Evolutionary conservation across 2,797 vertebrate genomes (phyloP).

Genomic region (Euphonia xanthogaster): DNA sequence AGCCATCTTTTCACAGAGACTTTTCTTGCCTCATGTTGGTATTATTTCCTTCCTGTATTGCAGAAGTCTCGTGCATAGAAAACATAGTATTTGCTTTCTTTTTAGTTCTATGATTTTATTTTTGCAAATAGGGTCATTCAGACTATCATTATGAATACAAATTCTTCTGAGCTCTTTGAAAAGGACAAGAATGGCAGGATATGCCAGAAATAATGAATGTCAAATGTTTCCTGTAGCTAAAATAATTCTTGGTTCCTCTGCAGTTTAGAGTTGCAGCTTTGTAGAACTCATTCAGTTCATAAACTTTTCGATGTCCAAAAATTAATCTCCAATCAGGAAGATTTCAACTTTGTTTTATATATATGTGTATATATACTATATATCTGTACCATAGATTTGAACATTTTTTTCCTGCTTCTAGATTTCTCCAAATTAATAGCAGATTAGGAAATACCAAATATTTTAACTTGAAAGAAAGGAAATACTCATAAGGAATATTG

Average conservation of each 20-base stretch:
- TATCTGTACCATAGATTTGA: neutral
- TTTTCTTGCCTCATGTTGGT: neutral
- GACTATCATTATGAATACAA: constrained; percentile 23
- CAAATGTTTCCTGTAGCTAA: constrained; percentile 51
- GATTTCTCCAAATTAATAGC: neutral
- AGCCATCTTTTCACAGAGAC: neutral
- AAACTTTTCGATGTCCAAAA: neutral
- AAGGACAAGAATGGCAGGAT: constrained; percentile 41
- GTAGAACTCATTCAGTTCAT: neutral
- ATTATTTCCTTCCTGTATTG: neutral
- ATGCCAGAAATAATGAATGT: constrained; percentile 61
- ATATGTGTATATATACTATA: neutral
- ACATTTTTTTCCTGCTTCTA: neutral
- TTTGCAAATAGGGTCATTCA: constrained; percentile 31
- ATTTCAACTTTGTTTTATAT: neutral
- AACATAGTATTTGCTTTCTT: neutral
- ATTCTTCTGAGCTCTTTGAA: constrained; percentile 47
- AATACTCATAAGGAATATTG: neutral
- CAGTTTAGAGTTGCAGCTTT: constrained; percentile 1
- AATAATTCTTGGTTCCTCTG: constrained; percentile 16
- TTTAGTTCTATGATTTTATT: neutral
- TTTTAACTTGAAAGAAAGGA: neutral
- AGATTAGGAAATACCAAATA: neutral
- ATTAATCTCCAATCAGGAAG: neutral
- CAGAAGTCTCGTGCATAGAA: neutral